phyloP scores from a whole-genome alignment of 1,140 invertebrate genomes.

The Plectrocnemia conspersa region DNA sequence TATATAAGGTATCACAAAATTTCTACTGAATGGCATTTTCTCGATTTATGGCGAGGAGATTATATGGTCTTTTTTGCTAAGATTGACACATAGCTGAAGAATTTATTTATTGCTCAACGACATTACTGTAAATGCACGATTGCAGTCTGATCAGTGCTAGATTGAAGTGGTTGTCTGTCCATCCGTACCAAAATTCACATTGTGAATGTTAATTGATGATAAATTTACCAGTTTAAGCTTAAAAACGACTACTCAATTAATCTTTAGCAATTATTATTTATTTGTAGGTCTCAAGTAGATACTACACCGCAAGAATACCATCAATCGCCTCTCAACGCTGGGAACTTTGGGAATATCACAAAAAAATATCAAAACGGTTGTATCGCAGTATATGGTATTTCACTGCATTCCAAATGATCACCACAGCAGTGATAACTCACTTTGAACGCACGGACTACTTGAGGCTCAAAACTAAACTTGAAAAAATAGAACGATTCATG shows the following conservation, averaged over 20 bases:
- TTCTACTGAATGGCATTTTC: neutral
- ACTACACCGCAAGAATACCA: conserved; percentile 46
- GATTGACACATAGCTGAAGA: no score
- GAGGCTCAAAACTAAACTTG: conserved; percentile 39
- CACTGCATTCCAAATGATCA: conserved; percentile 36
- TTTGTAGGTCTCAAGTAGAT: conserved; percentile 48
- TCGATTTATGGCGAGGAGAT: no score
- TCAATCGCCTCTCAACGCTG: conserved; percentile 40
- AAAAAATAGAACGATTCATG: conserved; percentile 39
- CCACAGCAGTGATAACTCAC: conserved; percentile 42
- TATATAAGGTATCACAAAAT: neutral
- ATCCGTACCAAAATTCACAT: no score
- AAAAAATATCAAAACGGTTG: conserved; percentile 40
- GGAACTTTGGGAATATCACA: conserved; percentile 41
- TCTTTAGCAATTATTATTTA: conserved; percentile 4
- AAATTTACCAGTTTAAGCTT: no score
- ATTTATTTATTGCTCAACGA: no score
- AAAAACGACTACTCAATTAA: neutral
- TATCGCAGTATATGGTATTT: conserved; percentile 36
- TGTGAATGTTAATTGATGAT: no score
- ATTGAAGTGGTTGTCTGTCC: neutral
- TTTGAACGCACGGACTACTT: conserved; percentile 44
- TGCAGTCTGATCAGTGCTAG: neutral
- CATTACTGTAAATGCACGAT: neutral
- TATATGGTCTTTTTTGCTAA: no score